Percentiles rank a stretch among this genome's conserved stretches.
phyloP scores from a whole-genome alignment of 2,888 invertebrate genomes.

The Leptopilina myrica region DNA sequence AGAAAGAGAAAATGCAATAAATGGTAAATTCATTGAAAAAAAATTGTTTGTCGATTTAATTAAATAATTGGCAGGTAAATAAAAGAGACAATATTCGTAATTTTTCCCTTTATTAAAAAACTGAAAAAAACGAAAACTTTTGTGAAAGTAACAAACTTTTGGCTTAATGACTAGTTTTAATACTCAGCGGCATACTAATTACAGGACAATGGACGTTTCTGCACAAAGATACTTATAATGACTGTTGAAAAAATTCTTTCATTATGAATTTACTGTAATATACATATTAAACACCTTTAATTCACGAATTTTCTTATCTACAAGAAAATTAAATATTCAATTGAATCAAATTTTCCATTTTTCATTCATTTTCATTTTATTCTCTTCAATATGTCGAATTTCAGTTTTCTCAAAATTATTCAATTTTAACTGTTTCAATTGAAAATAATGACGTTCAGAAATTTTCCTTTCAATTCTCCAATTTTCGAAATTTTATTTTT shows the following conservation, averaged over 20 bases:
- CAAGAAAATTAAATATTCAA: neutral
- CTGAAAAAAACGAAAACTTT: conserved; percentile 69
- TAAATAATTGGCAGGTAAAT: neutral
- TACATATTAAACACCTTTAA: neutral
- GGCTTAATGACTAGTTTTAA: conserved; percentile 75
- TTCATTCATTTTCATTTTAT: no score
- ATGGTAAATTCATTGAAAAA: no score
- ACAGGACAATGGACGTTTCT: conserved; percentile 67
- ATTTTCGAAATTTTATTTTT: no score
- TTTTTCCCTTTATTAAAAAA: conserved; percentile 72
- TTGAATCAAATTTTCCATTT: no score
- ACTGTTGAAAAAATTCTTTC: neutral
- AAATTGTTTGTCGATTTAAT: no score
- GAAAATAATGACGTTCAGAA: no score
- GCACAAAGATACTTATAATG: conserved; percentile 41
- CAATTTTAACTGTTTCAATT: no score
- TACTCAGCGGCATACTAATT: conserved; percentile 75
- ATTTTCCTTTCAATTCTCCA: no score
- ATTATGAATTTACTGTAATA: neutral
- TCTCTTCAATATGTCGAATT: no score
- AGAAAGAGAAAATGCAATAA: no score
- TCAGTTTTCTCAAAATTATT: no score
- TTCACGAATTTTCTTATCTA: conserved; percentile 4
- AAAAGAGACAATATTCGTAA: conserved; percentile 54
- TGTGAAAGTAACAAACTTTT: conserved; percentile 74